Conservation (phyloP, 1,140 invertebrate genomes). For the Ephestia elutella region DNA sequence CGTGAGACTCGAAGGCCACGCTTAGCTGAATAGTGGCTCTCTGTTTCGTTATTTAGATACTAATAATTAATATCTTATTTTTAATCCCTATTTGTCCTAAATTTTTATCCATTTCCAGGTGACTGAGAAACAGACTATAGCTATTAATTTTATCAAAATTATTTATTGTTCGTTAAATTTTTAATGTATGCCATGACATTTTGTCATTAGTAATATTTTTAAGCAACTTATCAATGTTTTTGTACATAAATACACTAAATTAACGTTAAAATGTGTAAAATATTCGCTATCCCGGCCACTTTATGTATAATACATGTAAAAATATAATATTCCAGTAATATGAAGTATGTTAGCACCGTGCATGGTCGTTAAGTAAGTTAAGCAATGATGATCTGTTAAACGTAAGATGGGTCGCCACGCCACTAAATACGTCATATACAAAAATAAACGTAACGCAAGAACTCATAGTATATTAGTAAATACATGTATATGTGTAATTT, state of each 20-base stretch:
- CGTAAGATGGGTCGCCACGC: no score
- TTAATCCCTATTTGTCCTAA: no score
- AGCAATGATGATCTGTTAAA: not conserved
- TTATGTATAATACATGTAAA: not conserved
- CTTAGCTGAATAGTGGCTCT: no score
- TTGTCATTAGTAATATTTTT: not conserved
- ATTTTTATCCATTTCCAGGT: no score
- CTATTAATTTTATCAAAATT: not conserved
- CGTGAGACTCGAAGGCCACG: no score
- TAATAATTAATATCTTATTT: no score
- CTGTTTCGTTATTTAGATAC: no score
- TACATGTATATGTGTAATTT: no score
- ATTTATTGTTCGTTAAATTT: not conserved
- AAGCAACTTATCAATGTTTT: not conserved
- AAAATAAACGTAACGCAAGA: no score
- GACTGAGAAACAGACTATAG: no score
- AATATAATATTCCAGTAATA: not conserved
- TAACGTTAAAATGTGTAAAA: not conserved
- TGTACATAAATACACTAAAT: not conserved
- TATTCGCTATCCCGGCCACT: not conserved
- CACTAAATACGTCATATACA: no score
- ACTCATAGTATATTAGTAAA: no score
- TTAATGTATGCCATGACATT: not conserved
- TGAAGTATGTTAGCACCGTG: not conserved
- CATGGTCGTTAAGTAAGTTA: not conserved